A percentile compares a stretch with the other conserved stretches of the same genome.
Conservation (phyloP, 53 echinoderm and acorn worm genomes). For the Echinometra lucunter region DNA sequence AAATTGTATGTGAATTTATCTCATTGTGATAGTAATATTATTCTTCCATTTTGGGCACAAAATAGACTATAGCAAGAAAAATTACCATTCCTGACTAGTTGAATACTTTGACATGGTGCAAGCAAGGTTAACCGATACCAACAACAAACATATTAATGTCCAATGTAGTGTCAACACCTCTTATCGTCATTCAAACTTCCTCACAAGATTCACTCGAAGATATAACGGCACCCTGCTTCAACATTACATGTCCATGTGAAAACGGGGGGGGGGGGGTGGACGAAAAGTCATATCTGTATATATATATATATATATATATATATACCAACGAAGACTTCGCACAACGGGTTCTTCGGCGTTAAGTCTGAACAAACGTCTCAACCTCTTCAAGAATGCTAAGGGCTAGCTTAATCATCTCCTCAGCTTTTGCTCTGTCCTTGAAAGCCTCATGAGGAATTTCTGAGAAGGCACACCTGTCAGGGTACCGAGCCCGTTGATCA, state of each 20-base stretch:
- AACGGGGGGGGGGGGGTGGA: background rate
- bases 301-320: too few relatives aligned
- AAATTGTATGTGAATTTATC: too few relatives aligned
- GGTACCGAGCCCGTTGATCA: constrained; percentile 33
- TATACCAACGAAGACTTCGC: background rate
- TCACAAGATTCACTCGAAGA: background rate
- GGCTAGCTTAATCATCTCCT: background rate
- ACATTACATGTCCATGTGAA: background rate
- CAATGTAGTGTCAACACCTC: background rate
- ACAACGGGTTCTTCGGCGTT: background rate
- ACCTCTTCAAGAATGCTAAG: background rate
- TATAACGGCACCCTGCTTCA: background rate
- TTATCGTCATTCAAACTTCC: background rate
- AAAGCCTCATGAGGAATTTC: constrained; percentile 29
- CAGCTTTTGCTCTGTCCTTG: background rate
- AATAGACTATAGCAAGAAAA: too few relatives aligned
- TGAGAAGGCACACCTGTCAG: constrained; percentile 44
- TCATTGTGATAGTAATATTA: too few relatives aligned
- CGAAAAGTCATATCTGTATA: background rate
- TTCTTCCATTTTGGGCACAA: too few relatives aligned
- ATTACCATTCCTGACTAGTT: too few relatives aligned
- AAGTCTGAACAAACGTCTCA: background rate
- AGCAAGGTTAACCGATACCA: too few relatives aligned
- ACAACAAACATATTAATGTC: too few relatives aligned
- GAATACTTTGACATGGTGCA: too few relatives aligned